Percentiles rank a stretch among this genome's conserved stretches.
phyloP scores from a whole-genome alignment of 1,140 invertebrate species.

The Dendrolimus kikuchii region DNA sequence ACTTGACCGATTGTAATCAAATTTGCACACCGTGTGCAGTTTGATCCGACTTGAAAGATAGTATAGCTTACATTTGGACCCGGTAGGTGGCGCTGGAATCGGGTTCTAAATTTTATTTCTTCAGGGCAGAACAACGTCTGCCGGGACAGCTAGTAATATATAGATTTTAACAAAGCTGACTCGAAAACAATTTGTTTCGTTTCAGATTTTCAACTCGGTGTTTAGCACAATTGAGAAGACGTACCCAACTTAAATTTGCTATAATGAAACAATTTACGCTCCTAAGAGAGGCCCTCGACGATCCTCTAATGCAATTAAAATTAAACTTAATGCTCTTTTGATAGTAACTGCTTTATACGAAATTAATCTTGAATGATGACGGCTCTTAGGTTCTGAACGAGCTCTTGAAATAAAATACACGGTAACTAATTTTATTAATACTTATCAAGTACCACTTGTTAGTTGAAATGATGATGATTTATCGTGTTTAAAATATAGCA shows the following conservation, averaged over 20 bases:
- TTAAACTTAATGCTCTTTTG: slow-evolving; percentile 26
- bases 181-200: slow-evolving; percentile 3
- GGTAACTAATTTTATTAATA: too few species aligned
- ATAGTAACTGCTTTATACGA: slow-evolving; percentile 19
- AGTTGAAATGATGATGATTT: too few species aligned
- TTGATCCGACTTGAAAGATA: too few species aligned
- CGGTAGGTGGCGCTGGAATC: too few species aligned
- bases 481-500: too few species aligned
- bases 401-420: slow-evolving; percentile 6
- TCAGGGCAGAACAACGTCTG: too few species aligned
- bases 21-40: too few species aligned
- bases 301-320: slow-evolving; percentile 21
- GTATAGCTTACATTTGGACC: too few species aligned
- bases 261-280: slow-evolving; percentile 12
- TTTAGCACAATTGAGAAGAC: neutral
- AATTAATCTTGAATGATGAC: slow-evolving; percentile 20
- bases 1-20: too few species aligned
- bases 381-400: slow-evolving; percentile 10
- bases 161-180: neutral
- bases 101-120: too few species aligned
- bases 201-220: slow-evolving; percentile 3
- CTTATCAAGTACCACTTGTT: too few species aligned
- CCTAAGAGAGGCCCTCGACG: slow-evolving; percentile 3
- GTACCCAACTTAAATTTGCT: neutral
- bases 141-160: too few species aligned